Percentiles rank a stretch among this genome's conserved stretches.
Conservation (phyloP, 2,797 vertebrate genomes). For the Pseudomugil gertrudae region DNA sequence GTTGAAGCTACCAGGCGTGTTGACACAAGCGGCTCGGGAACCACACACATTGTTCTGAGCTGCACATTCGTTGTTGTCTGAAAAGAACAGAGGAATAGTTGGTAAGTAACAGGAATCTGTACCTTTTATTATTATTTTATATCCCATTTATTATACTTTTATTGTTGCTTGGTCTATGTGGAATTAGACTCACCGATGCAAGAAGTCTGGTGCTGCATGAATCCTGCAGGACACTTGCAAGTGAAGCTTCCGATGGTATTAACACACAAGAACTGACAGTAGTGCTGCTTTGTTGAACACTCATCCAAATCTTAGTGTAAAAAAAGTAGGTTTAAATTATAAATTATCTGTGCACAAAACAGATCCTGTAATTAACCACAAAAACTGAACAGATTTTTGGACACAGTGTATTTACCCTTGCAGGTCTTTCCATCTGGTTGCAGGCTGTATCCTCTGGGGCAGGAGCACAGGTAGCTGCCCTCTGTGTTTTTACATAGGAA, state of each 20-base stretch:
- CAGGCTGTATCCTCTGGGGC: constrained; percentile 90
- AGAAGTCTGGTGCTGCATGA: constrained; percentile 96
- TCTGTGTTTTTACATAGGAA: constrained; percentile 97
- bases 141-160: not conserved
- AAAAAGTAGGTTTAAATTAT: not conserved
- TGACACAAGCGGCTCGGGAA: constrained; percentile 85
- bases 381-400: not conserved
- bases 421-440: constrained; percentile 93
- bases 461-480: constrained; percentile 94
- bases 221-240: constrained; percentile 96
- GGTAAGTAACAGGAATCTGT: not conserved
- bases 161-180: not conserved
- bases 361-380: not conserved
- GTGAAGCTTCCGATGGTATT: constrained; percentile 98
- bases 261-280: constrained; percentile 99
- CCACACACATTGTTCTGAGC: constrained; percentile 84
- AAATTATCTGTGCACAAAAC: not conserved
- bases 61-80: constrained; percentile 96
- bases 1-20: constrained; percentile 95
- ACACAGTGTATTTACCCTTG: constrained; percentile 83
- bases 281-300: constrained; percentile 96
- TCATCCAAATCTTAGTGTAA: constrained; percentile 90
- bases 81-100: constrained; percentile 21
- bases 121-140: not conserved
- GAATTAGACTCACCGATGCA: constrained; percentile 88